Base-by-base conservation (phyloP, 2,888 invertebrate genomes). In the Hypsopygia costalis region DNA sequence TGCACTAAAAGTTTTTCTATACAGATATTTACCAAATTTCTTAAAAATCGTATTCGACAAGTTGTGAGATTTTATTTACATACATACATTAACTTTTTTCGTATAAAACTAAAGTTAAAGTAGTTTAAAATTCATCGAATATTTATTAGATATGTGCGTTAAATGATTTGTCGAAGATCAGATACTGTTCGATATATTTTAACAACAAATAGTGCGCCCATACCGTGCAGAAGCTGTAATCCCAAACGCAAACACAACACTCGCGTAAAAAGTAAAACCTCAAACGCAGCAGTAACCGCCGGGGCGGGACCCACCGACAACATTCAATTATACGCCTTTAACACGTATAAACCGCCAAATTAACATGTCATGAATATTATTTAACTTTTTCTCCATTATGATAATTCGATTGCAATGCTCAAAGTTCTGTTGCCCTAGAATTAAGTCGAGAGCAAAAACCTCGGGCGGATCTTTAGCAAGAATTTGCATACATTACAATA, bases 351-450 rank as follows among this genome's bases (percentile, higher is more conserved):
- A 76, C 74, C 69, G 59, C 69, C 63, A 67, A 78, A 83, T 83
- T 82, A 81, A 81, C 80, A 81, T 83, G 76, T 81, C 82, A 83
- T 85, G 81, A 85, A 85, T 82, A 83, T 77, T 79, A 78, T 81
- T 82, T 75, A 71, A 79, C 71, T 81, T 82, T 81, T 81, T 80
- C 74, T 69, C 72, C 73, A 77, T 80, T 78, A 81, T 75, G 72
- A 66, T 73, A 74, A 76, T 74, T 54, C 51, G 52, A 56, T 57
- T 59, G 62, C 65, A 67, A 58, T 62, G 58, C 59, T 58, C 55
- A 55, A 53, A 56, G 61, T 51, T 58, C 51, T 54, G 55, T 64
- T 72, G 76, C 81, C 79, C 83, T 81, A 80, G 76, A 74, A 80
- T 78, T 74, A 78, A 76, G 65, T 56, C 56, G 59, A 69, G 72